Base-by-base conservation (phyloP, 2,888 invertebrate genomes). In the Allophyes oxyacanthae region DNA sequence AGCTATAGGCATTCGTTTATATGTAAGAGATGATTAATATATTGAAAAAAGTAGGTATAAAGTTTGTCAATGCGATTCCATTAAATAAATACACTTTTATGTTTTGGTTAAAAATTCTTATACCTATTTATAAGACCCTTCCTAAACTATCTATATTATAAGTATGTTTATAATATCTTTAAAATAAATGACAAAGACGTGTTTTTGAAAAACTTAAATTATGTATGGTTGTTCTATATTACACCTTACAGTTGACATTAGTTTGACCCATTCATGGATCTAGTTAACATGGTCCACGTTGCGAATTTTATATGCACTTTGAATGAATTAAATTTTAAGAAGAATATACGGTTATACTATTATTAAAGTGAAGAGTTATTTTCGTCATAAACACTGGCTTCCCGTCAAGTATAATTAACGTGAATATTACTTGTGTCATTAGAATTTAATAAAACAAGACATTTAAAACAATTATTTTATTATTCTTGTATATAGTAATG, bases 391-490 rank as follows among this genome's bases (percentile, higher is more conserved):
- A 40, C 38, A 15, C 20, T 11, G 10, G 15, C 4, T 2, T 8
- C 9, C 10, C 26, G 14, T 13, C 10, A 45, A 26, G 10, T 26
- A 15, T 37, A 28, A 37, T 48, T 30, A 30, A 38, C 13, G 10
- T 30, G 6, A 33, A 48, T 26, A 32, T 30, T 26, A 42, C 49
- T 43, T 64, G 9, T n/a, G 1, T 40, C 7, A 28, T 54, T 41
- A 40, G 43, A 38, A 51, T 14, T 9, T 30, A 87, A 83, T 83
- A 73, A 90, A 86, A 87, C 75, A 59, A 68, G 49, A 71, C 57
- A 54, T 82, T 91, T 83, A 89, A 92, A 92, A 92, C 92, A 92
- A 92, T 91, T 91, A 90, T 89, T 89, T 91, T 89, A 89, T 89
- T 91, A 87, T 88, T 90, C 81, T 89, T 89, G 90, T 92, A 88